A percentile compares a stretch with the other conserved stretches of the same genome.
These are phyloP conservation scores for Chiroxiphia lanceolata DNA, from an alignment of 2,797 vertebrate genomes.

Conservation along the genomic window DNA sequence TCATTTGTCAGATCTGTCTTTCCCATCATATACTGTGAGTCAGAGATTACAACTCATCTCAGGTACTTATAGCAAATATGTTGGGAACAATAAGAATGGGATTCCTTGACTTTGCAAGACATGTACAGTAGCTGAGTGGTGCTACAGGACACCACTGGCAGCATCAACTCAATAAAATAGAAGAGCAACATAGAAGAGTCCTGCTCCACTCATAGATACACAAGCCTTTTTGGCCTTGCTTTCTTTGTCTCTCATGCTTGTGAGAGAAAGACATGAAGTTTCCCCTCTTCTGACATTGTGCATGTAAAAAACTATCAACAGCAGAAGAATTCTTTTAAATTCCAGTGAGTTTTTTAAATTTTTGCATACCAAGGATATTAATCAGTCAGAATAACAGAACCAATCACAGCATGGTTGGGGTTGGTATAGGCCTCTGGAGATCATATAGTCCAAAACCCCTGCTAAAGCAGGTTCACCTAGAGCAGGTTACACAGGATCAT, in stretches of 20 bases:
- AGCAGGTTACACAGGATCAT: rapidly evolving
- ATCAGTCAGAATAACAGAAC: not conserved
- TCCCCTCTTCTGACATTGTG: not conserved
- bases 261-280: not conserved
- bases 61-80: slow-evolving; percentile 18
- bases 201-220: not conserved
- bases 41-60: slow-evolving; percentile 43
- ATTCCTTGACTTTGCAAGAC: slow-evolving; percentile 7
- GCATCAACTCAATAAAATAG: not conserved
- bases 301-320: not conserved
- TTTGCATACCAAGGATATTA: not conserved
- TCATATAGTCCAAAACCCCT: not conserved
- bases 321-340: not conserved
- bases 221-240: not conserved
- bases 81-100: not conserved
- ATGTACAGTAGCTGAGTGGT: not conserved
- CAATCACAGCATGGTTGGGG: not conserved
- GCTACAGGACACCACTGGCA: not conserved
- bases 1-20: slow-evolving; percentile 63
- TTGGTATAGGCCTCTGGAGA: not conserved
- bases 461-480: not conserved
- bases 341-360: not conserved
- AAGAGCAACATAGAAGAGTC: not conserved
- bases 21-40: slow-evolving; percentile 2
- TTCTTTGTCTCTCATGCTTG: not conserved